Evolutionary conservation across 2,113 vertebrate genomes (phyloP).

Genomic region (Apodemus sylvaticus): DNA sequence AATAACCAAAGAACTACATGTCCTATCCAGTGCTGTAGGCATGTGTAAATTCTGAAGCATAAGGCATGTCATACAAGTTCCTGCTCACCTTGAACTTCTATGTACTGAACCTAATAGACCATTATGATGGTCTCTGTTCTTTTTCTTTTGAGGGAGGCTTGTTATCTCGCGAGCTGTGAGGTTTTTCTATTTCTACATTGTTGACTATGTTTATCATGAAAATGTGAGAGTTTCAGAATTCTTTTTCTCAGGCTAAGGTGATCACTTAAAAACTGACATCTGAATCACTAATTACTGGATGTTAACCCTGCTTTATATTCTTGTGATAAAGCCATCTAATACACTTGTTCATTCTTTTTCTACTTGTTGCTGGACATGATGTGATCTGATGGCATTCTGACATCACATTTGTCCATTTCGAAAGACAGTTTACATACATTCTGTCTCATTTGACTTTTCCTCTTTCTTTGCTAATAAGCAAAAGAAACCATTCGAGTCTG

Average conservation of each 20-base stretch:
- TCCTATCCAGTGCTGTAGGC: no score
- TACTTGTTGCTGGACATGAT: neutral
- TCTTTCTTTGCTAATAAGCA: no score
- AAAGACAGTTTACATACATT: neutral
- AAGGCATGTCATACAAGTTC: no score
- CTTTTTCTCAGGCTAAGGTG: neutral
- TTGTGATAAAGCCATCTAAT: neutral
- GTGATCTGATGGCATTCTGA: neutral
- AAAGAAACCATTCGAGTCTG: neutral
- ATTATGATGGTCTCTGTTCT: neutral
- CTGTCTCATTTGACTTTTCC: neutral
- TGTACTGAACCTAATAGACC: no score
- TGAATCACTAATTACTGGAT: neutral
- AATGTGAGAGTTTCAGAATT: neutral
- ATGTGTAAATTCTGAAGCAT: no score
- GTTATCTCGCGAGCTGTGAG: neutral
- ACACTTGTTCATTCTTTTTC: neutral
- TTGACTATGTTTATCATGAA: neutral
- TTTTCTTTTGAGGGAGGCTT: accelerated
- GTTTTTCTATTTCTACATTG: neutral
- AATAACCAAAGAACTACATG: no score
- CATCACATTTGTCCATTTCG: neutral
- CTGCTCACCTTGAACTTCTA: no score
- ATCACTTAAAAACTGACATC: neutral
- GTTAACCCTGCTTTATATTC: neutral